Base-by-base conservation (phyloP, 2,888 invertebrate genomes). In the Dusona sp. region DNA sequence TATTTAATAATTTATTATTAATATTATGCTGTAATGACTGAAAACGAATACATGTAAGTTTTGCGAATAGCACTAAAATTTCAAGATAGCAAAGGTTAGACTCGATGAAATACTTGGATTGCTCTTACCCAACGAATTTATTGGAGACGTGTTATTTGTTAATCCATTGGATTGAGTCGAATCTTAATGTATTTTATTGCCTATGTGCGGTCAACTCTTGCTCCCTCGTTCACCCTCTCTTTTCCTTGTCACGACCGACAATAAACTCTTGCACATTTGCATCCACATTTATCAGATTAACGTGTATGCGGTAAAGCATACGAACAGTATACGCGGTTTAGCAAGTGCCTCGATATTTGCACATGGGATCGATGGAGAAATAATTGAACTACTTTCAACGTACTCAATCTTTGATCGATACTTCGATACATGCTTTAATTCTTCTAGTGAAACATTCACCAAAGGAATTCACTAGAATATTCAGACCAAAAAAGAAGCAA, bases 111-210 rank as follows among this genome's bases (percentile, higher is more conserved):
- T n/a, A 16, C 16, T 45, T 45, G n/a, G 42, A 68, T 25, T 6
- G 45, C 68, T 45, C 68, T 68, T 42, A 22, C 45, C 45, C 36
- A 25, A 42, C 68, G 13, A 68, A 45, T 42, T 68, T 68, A 45
- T 45, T 45, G 25, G 36, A 25, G 36, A 74, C 74, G 57, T 54
- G 74, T 74, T 74, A 74, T 74, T 74, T 74, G 74, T 74, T 74
- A 74, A 74, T 74, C 42, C 74, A 57, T 61, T 57, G 61, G 57
- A 74, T 74, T 38, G 74, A 74, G 57, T 74, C 54, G 38, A 74
- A 74, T 74, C 74, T 54, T 38, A 61, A 74, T 74, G 57, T 57
- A 74, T 74, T 73, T 73, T 61, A 73, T 73, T 42, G 42, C 42
- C 38, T 61, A 11, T 36, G 36, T 33, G 36, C 57, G 48, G 29